Conservation (phyloP, 2,113 vertebrate genomes). For the Morphnarchus princeps region DNA sequence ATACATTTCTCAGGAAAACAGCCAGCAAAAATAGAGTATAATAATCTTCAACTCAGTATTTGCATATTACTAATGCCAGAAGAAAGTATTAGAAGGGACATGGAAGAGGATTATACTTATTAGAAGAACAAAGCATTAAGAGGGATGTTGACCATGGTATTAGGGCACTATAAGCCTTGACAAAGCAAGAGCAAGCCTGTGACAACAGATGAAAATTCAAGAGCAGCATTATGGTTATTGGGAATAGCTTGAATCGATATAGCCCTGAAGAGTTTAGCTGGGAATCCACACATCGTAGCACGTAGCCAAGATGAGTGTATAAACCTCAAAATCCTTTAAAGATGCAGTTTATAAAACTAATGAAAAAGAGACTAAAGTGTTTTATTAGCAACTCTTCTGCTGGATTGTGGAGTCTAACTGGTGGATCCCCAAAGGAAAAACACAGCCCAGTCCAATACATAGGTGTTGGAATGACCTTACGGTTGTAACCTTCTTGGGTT, state of each 20-base stretch:
- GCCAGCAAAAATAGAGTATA: slow-evolving; percentile 15
- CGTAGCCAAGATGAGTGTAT: neutral
- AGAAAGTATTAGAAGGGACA: neutral
- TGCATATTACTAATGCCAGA: neutral
- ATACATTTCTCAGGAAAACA: slow-evolving; percentile 15
- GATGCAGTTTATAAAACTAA: neutral
- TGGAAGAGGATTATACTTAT: neutral
- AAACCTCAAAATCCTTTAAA: neutral
- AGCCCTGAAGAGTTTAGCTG: neutral
- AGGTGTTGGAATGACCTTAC: fast-evolving
- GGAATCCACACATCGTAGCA: neutral
- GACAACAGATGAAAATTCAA: neutral
- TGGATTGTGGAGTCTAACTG: neutral
- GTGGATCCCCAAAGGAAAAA: neutral
- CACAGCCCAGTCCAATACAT: neutral
- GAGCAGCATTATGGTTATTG: neutral
- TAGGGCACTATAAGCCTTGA: neutral
- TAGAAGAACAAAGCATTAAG: neutral
- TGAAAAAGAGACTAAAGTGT: neutral
- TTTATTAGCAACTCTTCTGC: neutral
- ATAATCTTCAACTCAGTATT: neutral
- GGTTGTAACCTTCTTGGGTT: neutral
- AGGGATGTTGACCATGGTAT: neutral
- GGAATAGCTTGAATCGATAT: neutral
- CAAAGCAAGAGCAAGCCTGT: neutral